These are phyloP conservation scores for Trisateles emortualis DNA, from an alignment of 2,888 invertebrate species.

Conservation along the genomic window DNA sequence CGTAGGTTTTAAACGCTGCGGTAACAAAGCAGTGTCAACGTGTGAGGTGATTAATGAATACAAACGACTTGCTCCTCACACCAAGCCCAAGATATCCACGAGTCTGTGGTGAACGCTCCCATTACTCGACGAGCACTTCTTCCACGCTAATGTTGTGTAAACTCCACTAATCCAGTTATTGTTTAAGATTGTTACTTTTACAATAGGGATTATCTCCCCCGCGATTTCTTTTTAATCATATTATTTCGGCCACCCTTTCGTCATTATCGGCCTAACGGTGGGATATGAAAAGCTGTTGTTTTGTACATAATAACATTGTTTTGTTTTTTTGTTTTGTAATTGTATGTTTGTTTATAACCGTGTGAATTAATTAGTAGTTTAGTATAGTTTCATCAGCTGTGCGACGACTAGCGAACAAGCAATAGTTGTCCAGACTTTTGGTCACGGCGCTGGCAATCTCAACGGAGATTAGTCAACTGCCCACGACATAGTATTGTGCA, in stretches of 20 bases:
- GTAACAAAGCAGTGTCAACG: neutral
- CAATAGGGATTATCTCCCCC: slow-evolving; percentile 65
- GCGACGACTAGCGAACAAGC: too few relatives aligned
- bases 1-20: neutral
- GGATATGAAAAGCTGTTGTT: slow-evolving; percentile 16
- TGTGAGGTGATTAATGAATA: neutral
- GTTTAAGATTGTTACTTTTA: slow-evolving; percentile 71
- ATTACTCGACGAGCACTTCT: slow-evolving; percentile 16
- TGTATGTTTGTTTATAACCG: neutral
- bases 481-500: too few relatives aligned
- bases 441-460: too few relatives aligned
- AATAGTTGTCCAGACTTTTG: too few relatives aligned
- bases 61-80: neutral
- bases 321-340: neutral
- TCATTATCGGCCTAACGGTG: slow-evolving; percentile 26
- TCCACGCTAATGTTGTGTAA: slow-evolving; percentile 63
- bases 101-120: neutral
- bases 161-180: slow-evolving; percentile 66
- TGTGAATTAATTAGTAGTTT: too few relatives aligned
- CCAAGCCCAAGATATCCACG: neutral
- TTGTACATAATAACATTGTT: slow-evolving; percentile 20
- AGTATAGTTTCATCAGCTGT: too few relatives aligned
- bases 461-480: too few relatives aligned
- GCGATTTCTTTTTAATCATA: slow-evolving; percentile 63
- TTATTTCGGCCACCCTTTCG: slow-evolving; percentile 53